Percentiles rank a stretch among this genome's conserved stretches.
These are phyloP conservation scores for Onthophagus sagittarius DNA, from an alignment of 2,888 invertebrate species.

Conservation along the genomic window DNA sequence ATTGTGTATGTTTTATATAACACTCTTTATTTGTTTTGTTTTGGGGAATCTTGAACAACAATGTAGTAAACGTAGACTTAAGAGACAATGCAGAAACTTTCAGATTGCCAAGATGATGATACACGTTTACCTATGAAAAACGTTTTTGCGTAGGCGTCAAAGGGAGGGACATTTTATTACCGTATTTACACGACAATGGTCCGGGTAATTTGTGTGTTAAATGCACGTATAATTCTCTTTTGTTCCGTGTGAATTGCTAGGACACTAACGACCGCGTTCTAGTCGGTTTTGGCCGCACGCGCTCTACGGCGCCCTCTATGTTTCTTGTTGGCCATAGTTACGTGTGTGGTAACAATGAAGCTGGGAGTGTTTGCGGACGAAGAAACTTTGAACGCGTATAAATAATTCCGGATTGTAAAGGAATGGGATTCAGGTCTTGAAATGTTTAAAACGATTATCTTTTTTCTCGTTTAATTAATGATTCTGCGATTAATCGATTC, in stretches of 20 bases:
- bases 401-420: background rate
- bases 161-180: conserved; percentile 3
- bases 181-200: conserved; percentile 9
- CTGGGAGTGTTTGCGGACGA: background rate
- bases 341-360: background rate
- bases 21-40: background rate
- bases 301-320: background rate
- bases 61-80: background rate
- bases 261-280: conserved; percentile 9
- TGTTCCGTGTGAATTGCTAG: conserved; percentile 8
- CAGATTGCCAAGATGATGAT: background rate
- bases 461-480: background rate
- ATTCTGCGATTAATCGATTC: too few species aligned
- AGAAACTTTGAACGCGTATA: background rate
- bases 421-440: background rate
- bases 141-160: background rate
- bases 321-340: background rate
- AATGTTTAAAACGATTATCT: background rate
- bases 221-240: conserved; percentile 12
- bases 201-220: conserved; percentile 8
- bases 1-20: background rate
- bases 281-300: background rate
- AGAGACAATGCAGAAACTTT: background rate
- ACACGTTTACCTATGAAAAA: background rate
- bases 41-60: too few species aligned